A percentile compares a stretch with the other conserved stretches of the same genome.
phyloP scores from a whole-genome alignment of 2,113 vertebrate genomes.

The Apodemus speciosus region DNA sequence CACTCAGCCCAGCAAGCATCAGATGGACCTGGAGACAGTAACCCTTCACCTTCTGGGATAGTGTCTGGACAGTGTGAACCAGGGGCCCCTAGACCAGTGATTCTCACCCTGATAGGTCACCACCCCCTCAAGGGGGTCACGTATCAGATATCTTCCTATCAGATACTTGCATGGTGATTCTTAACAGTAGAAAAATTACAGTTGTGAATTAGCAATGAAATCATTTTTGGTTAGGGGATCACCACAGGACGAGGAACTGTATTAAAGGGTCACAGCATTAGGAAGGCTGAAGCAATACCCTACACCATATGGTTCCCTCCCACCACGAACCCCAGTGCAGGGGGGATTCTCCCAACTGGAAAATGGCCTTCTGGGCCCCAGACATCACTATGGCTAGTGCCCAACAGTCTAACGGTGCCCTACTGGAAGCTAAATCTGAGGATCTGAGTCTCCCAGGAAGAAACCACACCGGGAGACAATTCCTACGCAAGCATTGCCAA shows the following conservation, averaged over 20 bases:
- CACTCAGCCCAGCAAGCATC: neutral
- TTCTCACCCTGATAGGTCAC: neutral
- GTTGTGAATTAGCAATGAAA: neutral
- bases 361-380: neutral
- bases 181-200: neutral
- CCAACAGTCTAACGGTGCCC: neutral
- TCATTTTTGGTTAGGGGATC: neutral
- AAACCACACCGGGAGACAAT: neutral
- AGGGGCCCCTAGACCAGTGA: neutral
- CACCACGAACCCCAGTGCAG: neutral
- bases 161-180: neutral
- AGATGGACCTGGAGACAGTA: too few relatives aligned
- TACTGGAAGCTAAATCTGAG: neutral
- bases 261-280: neutral
- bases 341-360: neutral
- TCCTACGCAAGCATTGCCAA: neutral
- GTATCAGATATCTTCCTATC: neutral
- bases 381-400: accelerated
- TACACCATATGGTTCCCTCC: neutral
- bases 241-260: neutral
- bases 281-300: neutral
- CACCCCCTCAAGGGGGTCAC: neutral
- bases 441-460: neutral
- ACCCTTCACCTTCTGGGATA: neutral
- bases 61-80: neutral